Conservation (phyloP, 2,888 invertebrate species). For the Drosophila meridionalis region DNA sequence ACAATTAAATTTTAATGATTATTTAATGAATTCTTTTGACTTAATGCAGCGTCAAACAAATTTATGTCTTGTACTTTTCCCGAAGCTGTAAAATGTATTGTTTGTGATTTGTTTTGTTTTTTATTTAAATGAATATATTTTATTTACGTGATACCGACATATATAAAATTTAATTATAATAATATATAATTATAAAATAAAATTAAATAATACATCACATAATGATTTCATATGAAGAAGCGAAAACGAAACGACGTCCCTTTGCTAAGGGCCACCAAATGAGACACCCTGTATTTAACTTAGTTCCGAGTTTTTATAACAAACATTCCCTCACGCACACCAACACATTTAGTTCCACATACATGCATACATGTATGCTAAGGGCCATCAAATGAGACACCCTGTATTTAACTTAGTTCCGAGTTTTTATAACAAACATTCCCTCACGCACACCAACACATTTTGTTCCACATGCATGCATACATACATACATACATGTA, state of each 20-base stretch:
- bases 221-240: not conserved
- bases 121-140: too few species aligned
- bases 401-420: constrained; percentile 3
- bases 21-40: not conserved
- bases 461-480: not conserved
- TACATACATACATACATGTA: not conserved
- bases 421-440: not conserved
- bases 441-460: not conserved
- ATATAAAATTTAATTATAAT: too few species aligned
- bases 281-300: not conserved
- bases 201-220: too few species aligned
- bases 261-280: not conserved
- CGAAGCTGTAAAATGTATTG: too few species aligned
- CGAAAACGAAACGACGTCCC: not conserved
- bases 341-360: not conserved
- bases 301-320: constrained; percentile 1
- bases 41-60: too few species aligned
- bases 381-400: not conserved
- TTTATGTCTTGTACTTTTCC: not conserved
- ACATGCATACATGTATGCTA: not conserved
- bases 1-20: not conserved
- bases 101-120: not conserved
- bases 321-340: constrained; percentile 2
- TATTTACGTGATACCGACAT: too few species aligned
- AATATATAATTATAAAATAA: not conserved